Evolutionary conservation across 1,140 invertebrate species (phyloP).

Genomic region (Drosophila rhopaloa): DNA sequence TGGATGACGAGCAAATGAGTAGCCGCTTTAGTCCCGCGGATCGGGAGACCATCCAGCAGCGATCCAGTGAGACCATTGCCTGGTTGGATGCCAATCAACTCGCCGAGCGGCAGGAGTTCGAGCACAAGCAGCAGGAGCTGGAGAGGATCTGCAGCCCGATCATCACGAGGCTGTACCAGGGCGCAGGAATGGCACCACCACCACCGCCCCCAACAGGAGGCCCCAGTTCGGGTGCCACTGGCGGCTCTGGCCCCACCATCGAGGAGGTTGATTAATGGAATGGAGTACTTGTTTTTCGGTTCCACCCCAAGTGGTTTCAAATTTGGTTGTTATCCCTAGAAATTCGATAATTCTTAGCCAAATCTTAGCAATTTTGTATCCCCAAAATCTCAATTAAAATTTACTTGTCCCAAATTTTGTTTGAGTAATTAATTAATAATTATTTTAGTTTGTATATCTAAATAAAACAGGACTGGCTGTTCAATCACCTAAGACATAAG

Average conservation of each 20-base stretch:
- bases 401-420: too few species aligned
- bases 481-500: too few species aligned
- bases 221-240: slow-evolving; percentile 49
- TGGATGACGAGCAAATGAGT: slow-evolving; percentile 94
- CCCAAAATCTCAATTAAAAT: slow-evolving; percentile 6
- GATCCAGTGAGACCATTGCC: slow-evolving; percentile 95
- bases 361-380: background rate
- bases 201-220: slow-evolving; percentile 77
- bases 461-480: too few species aligned
- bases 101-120: slow-evolving; percentile 96
- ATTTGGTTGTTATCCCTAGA: slow-evolving; percentile 10
- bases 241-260: slow-evolving; percentile 91
- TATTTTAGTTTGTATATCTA: too few species aligned
- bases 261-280: slow-evolving; percentile 96
- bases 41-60: slow-evolving; percentile 93
- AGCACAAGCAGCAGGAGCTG: slow-evolving; percentile 95
- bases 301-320: background rate
- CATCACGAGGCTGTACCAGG: slow-evolving; percentile 92
- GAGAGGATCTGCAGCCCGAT: slow-evolving; percentile 94
- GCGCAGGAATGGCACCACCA: slow-evolving; percentile 86
- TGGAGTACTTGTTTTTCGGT: too few species aligned
- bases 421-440: too few species aligned
- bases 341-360: background rate
- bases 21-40: slow-evolving; percentile 95
- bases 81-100: slow-evolving; percentile 98